Evolutionary conservation across 2,113 vertebrate genomes (phyloP), one percentile per base, ranked within the genome.

Genomic region (Equus quagga): DNA sequence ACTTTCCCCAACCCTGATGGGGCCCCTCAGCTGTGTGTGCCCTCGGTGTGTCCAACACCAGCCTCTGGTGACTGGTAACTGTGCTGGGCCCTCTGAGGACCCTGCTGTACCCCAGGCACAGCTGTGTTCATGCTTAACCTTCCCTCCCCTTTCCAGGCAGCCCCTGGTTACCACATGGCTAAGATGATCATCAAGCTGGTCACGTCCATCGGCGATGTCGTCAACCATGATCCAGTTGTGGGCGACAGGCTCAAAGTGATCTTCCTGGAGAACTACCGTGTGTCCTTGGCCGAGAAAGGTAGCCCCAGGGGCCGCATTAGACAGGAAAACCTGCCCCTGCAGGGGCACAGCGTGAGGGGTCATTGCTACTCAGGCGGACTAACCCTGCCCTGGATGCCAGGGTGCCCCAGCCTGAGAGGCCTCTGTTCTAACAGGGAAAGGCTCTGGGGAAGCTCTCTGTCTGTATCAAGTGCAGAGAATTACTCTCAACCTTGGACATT

Each of bases 181-280:
- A 99, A 99, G 98, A 99, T 99, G 99, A 99, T 99, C 97, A 99
- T 99, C 97, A 99, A 99, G 95, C 98, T 99, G 96, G 99, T 99
- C 98, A 99, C 99, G 0, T 99, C 99, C 4, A 97, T 99, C 0
- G 99, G 99, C 1, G 98, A 99, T 9, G 98, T 99, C 19, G 92
- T 99, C 97, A 99, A 99, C 98, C 99, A 99, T 0, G 99, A 99
- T 95, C 99, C 99, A 0, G 95, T 99, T 0, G 98, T 99, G 92
- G 99, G 99, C 0, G 99, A 99, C 98, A 98, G 95, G 88, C 99
- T 99, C 88, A 99, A 99, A 97, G 99, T 99, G 96, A 99, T 99
- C 98, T 99, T 98, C 97, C 98, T 99, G 98, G 99, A 99, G 98
- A 99, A 99, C 98, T 99, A 99, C 98, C 98, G 99, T 1, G 99